phyloP scores from a whole-genome alignment of 2,888 invertebrate genomes.

The Alsophila aescularia region DNA sequence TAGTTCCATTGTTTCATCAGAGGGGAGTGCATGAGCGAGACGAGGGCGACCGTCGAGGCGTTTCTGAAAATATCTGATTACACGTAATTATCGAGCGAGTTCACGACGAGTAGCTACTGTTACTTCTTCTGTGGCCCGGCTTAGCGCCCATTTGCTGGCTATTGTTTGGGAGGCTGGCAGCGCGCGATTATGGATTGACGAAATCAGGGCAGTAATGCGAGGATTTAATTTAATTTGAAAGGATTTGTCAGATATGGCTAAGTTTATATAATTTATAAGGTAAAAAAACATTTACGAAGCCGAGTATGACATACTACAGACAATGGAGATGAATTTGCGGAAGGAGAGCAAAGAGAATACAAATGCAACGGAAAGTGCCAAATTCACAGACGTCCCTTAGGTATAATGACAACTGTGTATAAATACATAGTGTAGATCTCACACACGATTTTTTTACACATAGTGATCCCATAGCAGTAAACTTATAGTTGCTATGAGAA shows the following conservation, averaged over 20 bases:
- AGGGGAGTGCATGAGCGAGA: slow-evolving; percentile 68
- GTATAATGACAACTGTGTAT: too few relatives aligned
- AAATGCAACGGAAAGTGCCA: too few relatives aligned
- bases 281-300: too few relatives aligned
- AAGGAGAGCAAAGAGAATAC: too few relatives aligned
- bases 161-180: slow-evolving; percentile 21
- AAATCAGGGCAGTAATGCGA: slow-evolving; percentile 19
- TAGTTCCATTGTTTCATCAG: slow-evolving; percentile 66
- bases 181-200: slow-evolving; percentile 23
- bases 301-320: too few relatives aligned
- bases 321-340: too few relatives aligned
- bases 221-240: slow-evolving; percentile 14
- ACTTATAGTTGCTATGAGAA: too few relatives aligned
- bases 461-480: too few relatives aligned
- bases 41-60: slow-evolving; percentile 60
- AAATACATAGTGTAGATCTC: too few relatives aligned
- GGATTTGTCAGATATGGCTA: slow-evolving; percentile 14
- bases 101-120: slow-evolving; percentile 36
- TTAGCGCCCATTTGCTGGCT: slow-evolving; percentile 13
- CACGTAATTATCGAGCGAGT: slow-evolving; percentile 79
- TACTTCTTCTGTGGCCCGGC: slow-evolving; percentile 4
- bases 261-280: neutral
- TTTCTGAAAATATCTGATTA: slow-evolving; percentile 84
- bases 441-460: too few relatives aligned
- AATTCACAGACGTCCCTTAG: too few relatives aligned